Evolutionary conservation across 2,113 vertebrate genomes (phyloP).

Genomic region (Dipodomys stephensi): DNA sequence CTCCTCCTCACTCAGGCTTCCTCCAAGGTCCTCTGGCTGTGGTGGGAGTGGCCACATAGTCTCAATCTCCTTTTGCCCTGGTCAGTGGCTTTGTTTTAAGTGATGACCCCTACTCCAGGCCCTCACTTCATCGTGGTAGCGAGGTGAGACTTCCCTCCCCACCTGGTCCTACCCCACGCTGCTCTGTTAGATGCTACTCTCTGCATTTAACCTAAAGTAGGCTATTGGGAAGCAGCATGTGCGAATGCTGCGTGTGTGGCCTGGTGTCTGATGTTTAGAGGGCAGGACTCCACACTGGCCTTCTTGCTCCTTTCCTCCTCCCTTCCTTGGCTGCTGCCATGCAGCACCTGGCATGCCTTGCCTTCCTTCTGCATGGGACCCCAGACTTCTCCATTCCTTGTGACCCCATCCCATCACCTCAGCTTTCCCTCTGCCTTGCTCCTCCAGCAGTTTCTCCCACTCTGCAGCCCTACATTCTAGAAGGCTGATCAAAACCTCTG

Average conservation of each 20-base stretch:
- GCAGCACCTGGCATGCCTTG: accelerated
- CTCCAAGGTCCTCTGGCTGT: accelerated
- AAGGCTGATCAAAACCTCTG: neutral
- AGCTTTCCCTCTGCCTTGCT: no score
- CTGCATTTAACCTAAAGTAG: neutral
- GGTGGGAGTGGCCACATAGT: neutral
- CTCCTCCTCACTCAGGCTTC: neutral
- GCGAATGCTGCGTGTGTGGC: neutral
- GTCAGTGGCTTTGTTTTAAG: neutral
- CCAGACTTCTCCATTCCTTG: no score
- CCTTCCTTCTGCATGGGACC: neutral
- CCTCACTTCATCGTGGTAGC: neutral
- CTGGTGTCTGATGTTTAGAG: neutral
- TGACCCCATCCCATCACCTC: no score
- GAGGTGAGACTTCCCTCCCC: no score
- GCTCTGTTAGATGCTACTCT: neutral
- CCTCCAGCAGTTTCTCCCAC: no score
- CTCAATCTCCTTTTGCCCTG: neutral
- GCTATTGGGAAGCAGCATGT: neutral
- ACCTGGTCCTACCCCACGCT: no score
- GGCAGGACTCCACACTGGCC: neutral
- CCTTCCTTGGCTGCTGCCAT: neutral
- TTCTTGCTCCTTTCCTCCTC: neutral
- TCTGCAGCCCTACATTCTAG: neutral
- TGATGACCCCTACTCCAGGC: neutral